phyloP scores from a whole-genome alignment of 2,113 vertebrate genomes.

The Sebastes fasciatus region DNA sequence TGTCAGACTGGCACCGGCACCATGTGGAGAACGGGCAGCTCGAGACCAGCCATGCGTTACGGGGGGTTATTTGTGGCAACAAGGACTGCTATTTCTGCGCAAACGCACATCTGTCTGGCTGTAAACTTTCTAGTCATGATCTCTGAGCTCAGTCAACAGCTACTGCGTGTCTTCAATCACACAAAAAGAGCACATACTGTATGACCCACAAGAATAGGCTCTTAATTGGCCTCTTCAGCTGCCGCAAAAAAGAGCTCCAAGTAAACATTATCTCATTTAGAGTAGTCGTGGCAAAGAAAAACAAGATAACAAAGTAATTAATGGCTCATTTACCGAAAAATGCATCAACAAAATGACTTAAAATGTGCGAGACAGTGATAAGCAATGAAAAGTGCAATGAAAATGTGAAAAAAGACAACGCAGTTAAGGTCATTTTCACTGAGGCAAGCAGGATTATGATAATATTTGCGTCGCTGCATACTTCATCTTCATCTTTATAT shows the following conservation, averaged over 20 bases:
- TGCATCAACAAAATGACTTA: not conserved
- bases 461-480: not conserved
- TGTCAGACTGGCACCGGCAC: not conserved
- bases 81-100: constrained; percentile 16
- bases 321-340: not conserved
- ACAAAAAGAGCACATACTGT: not conserved
- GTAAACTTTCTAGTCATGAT: not conserved
- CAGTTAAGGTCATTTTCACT: not conserved
- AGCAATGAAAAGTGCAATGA: not conserved
- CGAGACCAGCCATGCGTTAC: constrained; percentile 17
- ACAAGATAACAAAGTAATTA: not conserved
- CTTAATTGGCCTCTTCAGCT: not conserved
- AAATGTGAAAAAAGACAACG: not conserved
- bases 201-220: not conserved
- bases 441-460: constrained; percentile 9
- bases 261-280: not conserved
- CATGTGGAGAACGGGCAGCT: not conserved
- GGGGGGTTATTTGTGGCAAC: constrained; percentile 29
- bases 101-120: not conserved
- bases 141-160: not conserved
- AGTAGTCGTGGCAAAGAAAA: not conserved
- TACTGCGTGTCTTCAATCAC: not conserved
- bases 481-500: not conserved
- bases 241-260: not conserved
- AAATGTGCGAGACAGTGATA: constrained; percentile 7